Conservation (phyloP, 2,113 vertebrate genomes). For the Stictonetta naevosa region DNA sequence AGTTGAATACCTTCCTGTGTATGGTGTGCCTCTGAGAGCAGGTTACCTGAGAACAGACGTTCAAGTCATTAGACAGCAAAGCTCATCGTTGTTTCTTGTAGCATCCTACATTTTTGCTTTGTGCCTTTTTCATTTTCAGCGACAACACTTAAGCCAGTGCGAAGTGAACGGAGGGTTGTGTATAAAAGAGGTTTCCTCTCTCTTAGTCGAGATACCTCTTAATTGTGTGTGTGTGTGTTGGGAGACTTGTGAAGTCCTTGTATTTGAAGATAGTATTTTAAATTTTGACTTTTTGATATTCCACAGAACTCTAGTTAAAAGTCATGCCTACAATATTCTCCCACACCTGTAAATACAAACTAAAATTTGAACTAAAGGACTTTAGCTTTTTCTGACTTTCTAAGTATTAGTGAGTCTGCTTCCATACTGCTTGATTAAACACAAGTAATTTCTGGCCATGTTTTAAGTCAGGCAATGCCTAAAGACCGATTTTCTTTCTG, state of each 20-base stretch:
- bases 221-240: background rate
- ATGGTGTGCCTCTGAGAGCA: background rate
- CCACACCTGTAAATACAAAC: background rate
- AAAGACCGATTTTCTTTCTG: background rate
- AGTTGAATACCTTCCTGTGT: background rate
- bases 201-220: background rate
- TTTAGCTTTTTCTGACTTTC: background rate
- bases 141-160: background rate
- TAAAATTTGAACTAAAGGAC: background rate
- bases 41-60: background rate
- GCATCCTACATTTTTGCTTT: background rate
- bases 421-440: background rate
- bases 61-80: background rate
- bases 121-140: conserved; percentile 34
- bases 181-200: background rate
- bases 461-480: background rate
- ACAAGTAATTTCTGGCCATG: background rate
- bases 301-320: background rate
- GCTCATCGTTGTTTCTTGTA: background rate
- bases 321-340: background rate
- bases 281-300: background rate
- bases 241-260: background rate
- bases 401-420: background rate
- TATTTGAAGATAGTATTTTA: background rate
- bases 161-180: background rate